Conservation (phyloP, 2,113 vertebrate species). For the Tenrec ecaudatus region DNA sequence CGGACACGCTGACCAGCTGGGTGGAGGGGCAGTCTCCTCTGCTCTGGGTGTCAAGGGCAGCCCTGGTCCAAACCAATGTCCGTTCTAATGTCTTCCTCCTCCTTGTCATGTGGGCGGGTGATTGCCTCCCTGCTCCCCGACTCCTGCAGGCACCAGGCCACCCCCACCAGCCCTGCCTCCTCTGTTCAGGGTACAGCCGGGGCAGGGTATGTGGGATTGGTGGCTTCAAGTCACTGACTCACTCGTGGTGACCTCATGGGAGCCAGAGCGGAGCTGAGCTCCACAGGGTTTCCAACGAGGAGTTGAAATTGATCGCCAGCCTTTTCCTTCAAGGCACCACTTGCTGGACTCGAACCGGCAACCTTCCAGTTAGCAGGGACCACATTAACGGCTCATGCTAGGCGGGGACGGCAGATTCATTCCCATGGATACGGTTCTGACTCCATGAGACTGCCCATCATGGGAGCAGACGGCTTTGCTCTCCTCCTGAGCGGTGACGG, state of each 20-base stretch:
- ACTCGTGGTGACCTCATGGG: neutral
- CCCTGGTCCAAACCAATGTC: neutral
- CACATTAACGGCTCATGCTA: neutral
- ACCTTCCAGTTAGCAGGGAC: neutral
- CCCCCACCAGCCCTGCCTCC: neutral
- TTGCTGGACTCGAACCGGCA: neutral
- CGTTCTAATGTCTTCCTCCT: too few species aligned
- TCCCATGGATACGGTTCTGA: neutral
- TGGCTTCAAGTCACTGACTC: neutral
- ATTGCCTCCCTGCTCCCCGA: fast-evolving
- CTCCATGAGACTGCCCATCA: neutral
- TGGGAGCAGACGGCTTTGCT: neutral
- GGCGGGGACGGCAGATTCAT: neutral
- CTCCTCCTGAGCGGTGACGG: neutral
- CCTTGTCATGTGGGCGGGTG: too few species aligned
- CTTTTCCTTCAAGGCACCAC: neutral
- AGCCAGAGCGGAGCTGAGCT: neutral
- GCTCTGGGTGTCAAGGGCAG: neutral
- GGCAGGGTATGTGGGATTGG: fast-evolving
- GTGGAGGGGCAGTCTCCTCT: neutral
- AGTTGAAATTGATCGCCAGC: neutral
- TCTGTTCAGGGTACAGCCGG: neutral
- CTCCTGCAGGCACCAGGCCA: fast-evolving
- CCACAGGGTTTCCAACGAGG: neutral
- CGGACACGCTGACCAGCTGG: fast-evolving